phyloP scores from a whole-genome alignment of 2,888 invertebrate genomes.

The Drosophila flavopinicola region DNA sequence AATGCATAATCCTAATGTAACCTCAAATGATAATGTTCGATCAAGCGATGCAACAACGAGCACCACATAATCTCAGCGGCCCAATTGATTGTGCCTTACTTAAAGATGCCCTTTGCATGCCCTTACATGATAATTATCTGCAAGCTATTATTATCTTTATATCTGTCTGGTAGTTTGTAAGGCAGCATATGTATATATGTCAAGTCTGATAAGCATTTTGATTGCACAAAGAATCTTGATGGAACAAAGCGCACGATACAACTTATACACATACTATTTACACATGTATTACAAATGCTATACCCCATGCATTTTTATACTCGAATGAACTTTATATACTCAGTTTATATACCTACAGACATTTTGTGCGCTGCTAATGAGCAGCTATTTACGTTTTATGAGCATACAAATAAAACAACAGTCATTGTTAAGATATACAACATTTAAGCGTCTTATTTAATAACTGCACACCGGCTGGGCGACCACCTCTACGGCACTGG shows the following conservation, averaged over 20 bases:
- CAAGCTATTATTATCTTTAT: too few relatives aligned
- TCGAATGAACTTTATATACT: slow-evolving; percentile 57
- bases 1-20: slow-evolving; percentile 42
- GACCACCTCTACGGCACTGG: slow-evolving; percentile 29
- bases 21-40: slow-evolving; percentile 59
- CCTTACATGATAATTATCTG: slow-evolving; percentile 44
- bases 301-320: slow-evolving; percentile 47
- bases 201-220: slow-evolving; percentile 48
- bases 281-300: slow-evolving; percentile 23
- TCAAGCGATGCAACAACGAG: slow-evolving; percentile 32
- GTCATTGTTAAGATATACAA: slow-evolving; percentile 64
- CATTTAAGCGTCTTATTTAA: slow-evolving; percentile 20
- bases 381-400: slow-evolving; percentile 27
- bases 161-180: slow-evolving; percentile 32
- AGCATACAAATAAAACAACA: slow-evolving; percentile 61
- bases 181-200: slow-evolving; percentile 11
- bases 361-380: slow-evolving; percentile 20
- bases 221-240: slow-evolving; percentile 33
- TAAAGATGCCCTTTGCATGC: slow-evolving; percentile 65
- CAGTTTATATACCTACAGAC: slow-evolving; percentile 26
- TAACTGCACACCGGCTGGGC: slow-evolving; percentile 8
- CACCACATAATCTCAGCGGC: slow-evolving; percentile 64
- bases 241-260: slow-evolving; percentile 32
- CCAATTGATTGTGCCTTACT: slow-evolving; percentile 65
- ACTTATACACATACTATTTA: slow-evolving; percentile 20